Conservation (phyloP, 2,797 vertebrate species). For the Sphaeramia orbicularis region DNA sequence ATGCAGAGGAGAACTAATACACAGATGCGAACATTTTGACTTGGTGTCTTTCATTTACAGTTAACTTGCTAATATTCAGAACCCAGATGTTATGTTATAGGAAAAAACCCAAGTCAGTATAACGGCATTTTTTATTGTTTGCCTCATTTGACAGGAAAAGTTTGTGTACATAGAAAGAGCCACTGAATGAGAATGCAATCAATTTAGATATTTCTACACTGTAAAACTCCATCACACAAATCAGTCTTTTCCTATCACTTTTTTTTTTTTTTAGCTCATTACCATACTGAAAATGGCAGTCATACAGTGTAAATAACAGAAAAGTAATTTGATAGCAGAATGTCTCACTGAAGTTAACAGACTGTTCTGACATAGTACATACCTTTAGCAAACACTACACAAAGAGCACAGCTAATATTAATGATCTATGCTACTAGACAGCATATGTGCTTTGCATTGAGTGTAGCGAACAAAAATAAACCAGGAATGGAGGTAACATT, state of each 20-base stretch:
- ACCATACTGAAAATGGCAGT: neutral
- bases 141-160: neutral
- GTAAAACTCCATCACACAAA: too few species aligned
- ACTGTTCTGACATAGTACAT: neutral
- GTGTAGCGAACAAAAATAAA: conserved; percentile 3
- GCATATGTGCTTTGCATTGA: neutral
- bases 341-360: neutral
- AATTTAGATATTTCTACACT: neutral
- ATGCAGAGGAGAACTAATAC: neutral
- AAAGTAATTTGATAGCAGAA: neutral
- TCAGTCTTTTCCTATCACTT: neutral
- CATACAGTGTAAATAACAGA: neutral
- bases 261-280: neutral
- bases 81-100: neutral
- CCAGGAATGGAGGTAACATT: conserved; percentile 22
- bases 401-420: neutral
- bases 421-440: neutral
- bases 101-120: conserved; percentile 1
- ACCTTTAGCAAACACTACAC: neutral
- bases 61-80: neutral
- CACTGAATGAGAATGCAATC: neutral
- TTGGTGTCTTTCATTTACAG: conserved; percentile 15
- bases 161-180: neutral
- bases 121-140: conserved; percentile 1
- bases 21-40: neutral